A percentile compares a stretch with the other conserved stretches of the same genome.
Conservation (phyloP, 2,888 invertebrate genomes). For the Caenorhabditis becei region DNA sequence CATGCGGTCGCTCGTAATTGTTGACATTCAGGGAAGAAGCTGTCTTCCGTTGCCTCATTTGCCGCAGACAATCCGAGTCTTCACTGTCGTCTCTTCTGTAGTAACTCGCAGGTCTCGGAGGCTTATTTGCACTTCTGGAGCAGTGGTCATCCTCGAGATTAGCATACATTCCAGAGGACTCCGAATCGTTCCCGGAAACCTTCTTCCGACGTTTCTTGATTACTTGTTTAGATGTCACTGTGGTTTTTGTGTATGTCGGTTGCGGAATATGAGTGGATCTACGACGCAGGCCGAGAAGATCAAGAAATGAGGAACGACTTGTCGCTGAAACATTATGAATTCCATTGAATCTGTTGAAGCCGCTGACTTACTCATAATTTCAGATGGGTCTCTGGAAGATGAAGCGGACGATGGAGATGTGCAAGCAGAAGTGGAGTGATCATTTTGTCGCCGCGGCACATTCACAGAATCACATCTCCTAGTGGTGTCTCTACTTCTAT, state of each 20-base stretch:
- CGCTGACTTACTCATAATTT: conserved; percentile 75
- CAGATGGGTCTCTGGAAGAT: conserved; percentile 77
- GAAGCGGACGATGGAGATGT: conserved; percentile 79
- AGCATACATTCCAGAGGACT: conserved; percentile 57
- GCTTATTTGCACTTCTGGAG: conserved; percentile 51
- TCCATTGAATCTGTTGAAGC: neutral
- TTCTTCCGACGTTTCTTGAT: conserved; percentile 54
- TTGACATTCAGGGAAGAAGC: conserved; percentile 65
- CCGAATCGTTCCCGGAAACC: conserved; percentile 63
- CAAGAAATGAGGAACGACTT: conserved; percentile 78
- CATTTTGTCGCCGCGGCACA: conserved; percentile 38
- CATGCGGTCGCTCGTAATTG: conserved; percentile 34
- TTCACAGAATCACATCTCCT: conserved; percentile 64
- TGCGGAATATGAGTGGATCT: conserved; percentile 58
- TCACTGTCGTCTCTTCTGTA: conserved; percentile 69
- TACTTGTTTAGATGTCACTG: conserved; percentile 43
- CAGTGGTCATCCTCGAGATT: conserved; percentile 56
- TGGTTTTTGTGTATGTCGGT: conserved; percentile 46
- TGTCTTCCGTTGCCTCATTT: conserved; percentile 59
- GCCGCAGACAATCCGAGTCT: conserved; percentile 60
- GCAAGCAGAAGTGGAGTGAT: conserved; percentile 71
- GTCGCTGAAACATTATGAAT: conserved; percentile 67
- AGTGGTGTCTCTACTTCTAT: conserved; percentile 56
- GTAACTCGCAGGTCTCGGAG: conserved; percentile 66
- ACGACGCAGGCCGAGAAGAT: conserved; percentile 72